These are phyloP conservation scores for Urocitellus parryii DNA, from an alignment of 2,113 vertebrate genomes.

Conservation along the genomic window DNA sequence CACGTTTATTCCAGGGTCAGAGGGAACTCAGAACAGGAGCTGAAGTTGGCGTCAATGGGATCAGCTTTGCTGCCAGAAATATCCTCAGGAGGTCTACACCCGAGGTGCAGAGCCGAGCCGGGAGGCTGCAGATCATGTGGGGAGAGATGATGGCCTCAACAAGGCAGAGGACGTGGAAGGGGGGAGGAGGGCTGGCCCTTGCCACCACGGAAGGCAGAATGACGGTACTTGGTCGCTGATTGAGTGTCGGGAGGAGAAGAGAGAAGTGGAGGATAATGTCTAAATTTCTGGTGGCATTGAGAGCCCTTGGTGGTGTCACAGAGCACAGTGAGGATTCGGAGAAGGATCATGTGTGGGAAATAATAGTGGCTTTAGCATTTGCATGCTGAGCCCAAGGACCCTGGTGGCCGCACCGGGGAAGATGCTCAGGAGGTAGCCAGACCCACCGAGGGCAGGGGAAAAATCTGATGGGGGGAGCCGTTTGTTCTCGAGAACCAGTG, in stretches of 20 bases:
- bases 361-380: neutral
- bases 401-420: neutral
- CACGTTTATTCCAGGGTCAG: neutral
- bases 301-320: accelerated
- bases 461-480: neutral
- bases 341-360: neutral
- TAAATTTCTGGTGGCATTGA: neutral
- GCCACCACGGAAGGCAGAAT: neutral
- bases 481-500: neutral
- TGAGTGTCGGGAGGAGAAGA: neutral
- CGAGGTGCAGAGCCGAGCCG: neutral
- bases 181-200: neutral
- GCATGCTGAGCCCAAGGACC: neutral
- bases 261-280: no score
- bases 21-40: neutral
- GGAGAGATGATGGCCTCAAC: neutral
- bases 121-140: neutral
- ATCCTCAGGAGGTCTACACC: neutral
- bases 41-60: neutral
- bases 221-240: neutral
- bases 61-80: neutral
- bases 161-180: neutral
- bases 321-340: neutral
- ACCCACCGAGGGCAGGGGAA: neutral
- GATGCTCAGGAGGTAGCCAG: neutral